Percentiles rank a stretch among this genome's conserved stretches.
These are phyloP conservation scores for Bradypodion ventrale DNA, from an alignment of 2,797 vertebrate species.

Conservation along the genomic window DNA sequence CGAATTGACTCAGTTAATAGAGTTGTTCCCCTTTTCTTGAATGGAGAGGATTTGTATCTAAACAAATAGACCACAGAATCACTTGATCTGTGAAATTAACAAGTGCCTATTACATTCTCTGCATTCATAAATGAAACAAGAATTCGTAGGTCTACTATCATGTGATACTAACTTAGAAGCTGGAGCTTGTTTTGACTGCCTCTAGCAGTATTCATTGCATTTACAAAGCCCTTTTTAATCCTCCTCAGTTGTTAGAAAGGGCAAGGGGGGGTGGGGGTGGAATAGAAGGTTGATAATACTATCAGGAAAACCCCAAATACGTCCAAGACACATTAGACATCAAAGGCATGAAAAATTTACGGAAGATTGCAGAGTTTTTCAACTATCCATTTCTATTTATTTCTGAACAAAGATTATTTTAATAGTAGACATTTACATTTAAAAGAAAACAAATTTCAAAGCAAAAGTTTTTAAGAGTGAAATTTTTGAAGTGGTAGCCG, in stretches of 20 bases:
- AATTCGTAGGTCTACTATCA: slow-evolving; percentile 69
- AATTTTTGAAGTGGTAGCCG: no score
- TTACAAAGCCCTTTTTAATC: slow-evolving; percentile 40
- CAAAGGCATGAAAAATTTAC: slow-evolving; percentile 9
- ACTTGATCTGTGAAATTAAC: slow-evolving; percentile 48
- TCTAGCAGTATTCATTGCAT: slow-evolving; percentile 47
- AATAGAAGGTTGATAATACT: slow-evolving; percentile 5
- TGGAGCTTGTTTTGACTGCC: slow-evolving; percentile 50
- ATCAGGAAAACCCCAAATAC: slow-evolving; percentile 8
- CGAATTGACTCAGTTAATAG: slow-evolving; percentile 13
- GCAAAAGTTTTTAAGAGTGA: no score
- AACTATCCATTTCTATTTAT: not conserved
- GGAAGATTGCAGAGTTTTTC: not conserved
- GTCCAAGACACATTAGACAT: not conserved
- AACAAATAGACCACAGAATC: slow-evolving; percentile 24
- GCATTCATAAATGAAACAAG: slow-evolving; percentile 65
- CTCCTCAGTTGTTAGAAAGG: slow-evolving; percentile 28
- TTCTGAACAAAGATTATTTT: not conserved
- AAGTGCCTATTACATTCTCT: slow-evolving; percentile 57
- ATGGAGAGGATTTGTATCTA: slow-evolving; percentile 29
- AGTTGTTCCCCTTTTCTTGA: slow-evolving; percentile 30
- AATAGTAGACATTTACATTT: not conserved
- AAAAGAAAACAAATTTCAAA: not conserved
- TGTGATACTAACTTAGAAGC: slow-evolving; percentile 67
- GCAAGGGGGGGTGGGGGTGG: slow-evolving; percentile 20